Conservation (phyloP, 2,888 invertebrate genomes). For the Polyommatus icarus region DNA sequence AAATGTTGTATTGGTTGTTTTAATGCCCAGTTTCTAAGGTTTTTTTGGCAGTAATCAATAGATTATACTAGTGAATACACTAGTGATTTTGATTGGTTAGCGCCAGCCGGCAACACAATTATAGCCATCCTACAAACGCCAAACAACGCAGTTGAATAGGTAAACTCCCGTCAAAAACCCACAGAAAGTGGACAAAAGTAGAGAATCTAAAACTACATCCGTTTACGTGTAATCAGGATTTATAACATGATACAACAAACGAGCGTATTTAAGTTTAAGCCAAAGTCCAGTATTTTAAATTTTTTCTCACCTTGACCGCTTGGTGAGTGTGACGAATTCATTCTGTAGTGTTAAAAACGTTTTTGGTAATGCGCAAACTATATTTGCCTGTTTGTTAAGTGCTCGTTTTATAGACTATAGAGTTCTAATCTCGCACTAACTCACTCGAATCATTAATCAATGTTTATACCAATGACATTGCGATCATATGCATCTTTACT, state of each 20-base stretch:
- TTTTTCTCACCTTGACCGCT: constrained; percentile 14
- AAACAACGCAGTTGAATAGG: not conserved
- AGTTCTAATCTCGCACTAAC: too few species aligned
- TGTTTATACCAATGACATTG: too few species aligned
- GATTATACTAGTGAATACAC: not conserved
- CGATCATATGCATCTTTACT: too few species aligned
- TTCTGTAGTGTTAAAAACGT: not conserved
- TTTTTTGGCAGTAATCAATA: not conserved
- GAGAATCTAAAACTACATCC: not conserved
- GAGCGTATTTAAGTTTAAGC: not conserved
- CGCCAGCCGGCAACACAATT: too few species aligned
- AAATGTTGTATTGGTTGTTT: not conserved
- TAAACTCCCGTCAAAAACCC: not conserved
- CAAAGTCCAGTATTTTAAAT: not conserved
- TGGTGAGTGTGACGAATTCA: constrained; percentile 16
- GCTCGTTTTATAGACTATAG: not conserved
- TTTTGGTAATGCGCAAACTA: not conserved
- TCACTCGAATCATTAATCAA: too few species aligned
- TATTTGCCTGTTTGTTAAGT: not conserved
- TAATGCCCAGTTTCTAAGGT: not conserved
- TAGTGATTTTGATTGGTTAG: not conserved
- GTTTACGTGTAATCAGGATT: not conserved
- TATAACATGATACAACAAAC: not conserved
- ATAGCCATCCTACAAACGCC: not conserved
- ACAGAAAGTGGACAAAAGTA: not conserved